A percentile compares a stretch with the other conserved stretches of the same genome.
phyloP scores from a whole-genome alignment of 2,888 invertebrate species.

The Polymixis lichenea region DNA sequence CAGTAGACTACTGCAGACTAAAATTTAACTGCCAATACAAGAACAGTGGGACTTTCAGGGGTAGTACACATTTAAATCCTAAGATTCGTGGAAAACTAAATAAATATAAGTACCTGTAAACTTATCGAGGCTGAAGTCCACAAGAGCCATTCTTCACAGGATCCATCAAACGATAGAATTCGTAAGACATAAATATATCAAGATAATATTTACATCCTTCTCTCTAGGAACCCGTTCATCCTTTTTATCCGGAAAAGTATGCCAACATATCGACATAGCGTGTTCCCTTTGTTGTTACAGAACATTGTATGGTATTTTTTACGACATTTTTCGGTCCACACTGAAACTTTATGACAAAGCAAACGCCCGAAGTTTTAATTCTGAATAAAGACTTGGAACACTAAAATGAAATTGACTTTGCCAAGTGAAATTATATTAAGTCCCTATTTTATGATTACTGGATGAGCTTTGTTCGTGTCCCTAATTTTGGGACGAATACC shows the following conservation, averaged over 20 bases:
- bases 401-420: conserved; percentile 67
- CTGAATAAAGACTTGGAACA: conserved; percentile 63
- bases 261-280: conserved; percentile 45
- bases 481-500: conserved; percentile 47
- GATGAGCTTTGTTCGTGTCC: conserved; percentile 57
- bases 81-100: not conserved
- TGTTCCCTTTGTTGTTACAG: conserved; percentile 52
- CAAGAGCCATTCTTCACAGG: conserved; percentile 9
- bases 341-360: conserved; percentile 57
- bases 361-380: conserved; percentile 67
- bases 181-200: conserved; percentile 35
- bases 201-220: conserved; percentile 47
- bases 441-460: conserved; percentile 64
- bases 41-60: not conserved
- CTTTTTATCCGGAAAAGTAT: conserved; percentile 53
- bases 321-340: conserved; percentile 61
- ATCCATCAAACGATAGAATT: conserved; percentile 48
- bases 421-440: conserved; percentile 65
- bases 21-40: not conserved
- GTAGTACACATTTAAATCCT: no score
- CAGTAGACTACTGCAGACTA: not conserved
- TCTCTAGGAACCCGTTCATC: conserved; percentile 43
- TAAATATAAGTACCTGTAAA: not conserved
- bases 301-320: conserved; percentile 66
- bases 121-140: not conserved